phyloP scores from a whole-genome alignment of 92 coral and sea anemone genomes.

The Hydrozoanthus gracilis region DNA sequence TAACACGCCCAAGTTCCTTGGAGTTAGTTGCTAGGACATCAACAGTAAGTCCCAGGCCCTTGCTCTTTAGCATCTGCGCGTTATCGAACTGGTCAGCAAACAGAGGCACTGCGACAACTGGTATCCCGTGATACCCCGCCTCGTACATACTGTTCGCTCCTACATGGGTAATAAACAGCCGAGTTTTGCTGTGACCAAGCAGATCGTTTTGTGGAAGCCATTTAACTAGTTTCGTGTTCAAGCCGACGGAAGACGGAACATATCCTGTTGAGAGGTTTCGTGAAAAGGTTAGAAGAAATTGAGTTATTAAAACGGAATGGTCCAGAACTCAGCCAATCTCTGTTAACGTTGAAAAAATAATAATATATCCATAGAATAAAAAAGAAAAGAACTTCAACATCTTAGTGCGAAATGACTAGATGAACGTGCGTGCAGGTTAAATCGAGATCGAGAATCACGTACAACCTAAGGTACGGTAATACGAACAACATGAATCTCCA shows the following conservation, averaged over 20 bases:
- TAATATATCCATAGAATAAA: no score
- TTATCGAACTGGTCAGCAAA: conserved; percentile 17
- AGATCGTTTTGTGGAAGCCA: conserved; percentile 29
- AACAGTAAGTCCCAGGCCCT: not conserved
- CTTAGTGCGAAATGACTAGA: no score
- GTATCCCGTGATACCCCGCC: conserved; percentile 11
- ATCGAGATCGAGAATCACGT: no score
- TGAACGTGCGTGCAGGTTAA: no score
- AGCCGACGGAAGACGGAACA: not conserved
- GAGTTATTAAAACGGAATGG: no score
- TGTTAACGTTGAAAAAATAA: no score
- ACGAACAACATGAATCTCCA: no score
- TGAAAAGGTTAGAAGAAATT: no score
- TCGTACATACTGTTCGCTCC: conserved; percentile 38
- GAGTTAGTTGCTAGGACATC: not conserved
- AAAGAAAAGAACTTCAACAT: no score
- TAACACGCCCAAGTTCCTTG: not conserved
- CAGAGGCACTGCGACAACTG: not conserved
- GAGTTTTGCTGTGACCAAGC: not conserved
- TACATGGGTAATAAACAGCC: conserved; percentile 11
- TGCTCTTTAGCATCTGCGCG: not conserved
- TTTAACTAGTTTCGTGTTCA: conserved; percentile 13
- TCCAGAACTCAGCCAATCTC: no score
- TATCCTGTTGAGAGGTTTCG: not conserved
- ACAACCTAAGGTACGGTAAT: no score